These are phyloP conservation scores for Mastacembelus armatus DNA, from an alignment of 2,797 vertebrate species.

Conservation along the genomic window DNA sequence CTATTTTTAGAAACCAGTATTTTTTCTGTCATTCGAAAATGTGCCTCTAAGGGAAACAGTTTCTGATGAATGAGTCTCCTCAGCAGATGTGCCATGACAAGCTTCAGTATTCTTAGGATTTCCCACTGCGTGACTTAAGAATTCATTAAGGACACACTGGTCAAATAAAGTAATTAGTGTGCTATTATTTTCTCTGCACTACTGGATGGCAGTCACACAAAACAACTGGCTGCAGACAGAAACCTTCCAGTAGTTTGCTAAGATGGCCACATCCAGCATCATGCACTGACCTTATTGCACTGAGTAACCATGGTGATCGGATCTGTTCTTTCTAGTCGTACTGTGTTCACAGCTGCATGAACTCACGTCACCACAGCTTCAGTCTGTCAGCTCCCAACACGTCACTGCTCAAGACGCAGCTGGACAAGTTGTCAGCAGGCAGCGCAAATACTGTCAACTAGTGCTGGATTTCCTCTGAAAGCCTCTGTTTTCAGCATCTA, in stretches of 20 bases:
- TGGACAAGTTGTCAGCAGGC: constrained; percentile 54
- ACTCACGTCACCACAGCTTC: constrained; percentile 61
- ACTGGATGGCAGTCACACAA: too few species aligned
- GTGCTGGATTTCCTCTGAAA: constrained; percentile 7
- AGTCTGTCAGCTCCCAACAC: constrained; percentile 47
- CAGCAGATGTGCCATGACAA: constrained; percentile 9
- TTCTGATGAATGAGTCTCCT: constrained; percentile 10
- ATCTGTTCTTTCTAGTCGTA: constrained; percentile 63
- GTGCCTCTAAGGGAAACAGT: constrained; percentile 4
- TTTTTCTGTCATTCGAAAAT: constrained; percentile 13
- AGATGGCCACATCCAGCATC: constrained; percentile 49
- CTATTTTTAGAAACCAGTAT: constrained; percentile 35
- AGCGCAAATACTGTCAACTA: constrained; percentile 21
- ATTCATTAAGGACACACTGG: constrained; percentile 3
- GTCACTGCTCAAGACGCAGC: constrained; percentile 54
- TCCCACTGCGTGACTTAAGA: constrained; percentile 3
- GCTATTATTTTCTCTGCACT: constrained; percentile 18
- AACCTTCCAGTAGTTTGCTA: constrained; percentile 37
- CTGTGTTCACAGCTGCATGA: constrained; percentile 50
- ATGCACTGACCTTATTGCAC: constrained; percentile 72
- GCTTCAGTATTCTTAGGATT: constrained; percentile 7
- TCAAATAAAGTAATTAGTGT: constrained; percentile 9
- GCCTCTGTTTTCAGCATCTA: not conserved
- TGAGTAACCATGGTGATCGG: constrained; percentile 76
- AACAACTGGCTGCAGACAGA: constrained; percentile 29